A percentile compares a stretch with the other conserved stretches of the same genome.
These are phyloP conservation scores for Mythimna loreyi DNA, from an alignment of 2,888 invertebrate species.

Conservation along the genomic window DNA sequence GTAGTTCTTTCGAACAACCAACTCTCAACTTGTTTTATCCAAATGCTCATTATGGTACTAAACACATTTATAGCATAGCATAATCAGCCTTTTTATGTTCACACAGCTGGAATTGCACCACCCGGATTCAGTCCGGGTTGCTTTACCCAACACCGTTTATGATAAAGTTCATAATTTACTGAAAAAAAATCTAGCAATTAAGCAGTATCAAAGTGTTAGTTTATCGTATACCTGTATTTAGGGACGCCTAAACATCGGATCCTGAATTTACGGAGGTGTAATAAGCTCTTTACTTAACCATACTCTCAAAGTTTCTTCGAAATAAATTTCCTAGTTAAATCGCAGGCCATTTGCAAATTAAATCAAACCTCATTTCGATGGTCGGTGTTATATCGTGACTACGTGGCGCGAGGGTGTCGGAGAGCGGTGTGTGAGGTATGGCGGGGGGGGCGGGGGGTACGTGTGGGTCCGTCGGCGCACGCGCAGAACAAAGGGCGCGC, in stretches of 20 bases:
- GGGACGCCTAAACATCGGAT: too few relatives aligned
- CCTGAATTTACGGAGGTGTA: too few relatives aligned
- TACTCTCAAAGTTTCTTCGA: constrained; percentile 2
- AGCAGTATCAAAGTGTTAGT: background rate
- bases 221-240: too few relatives aligned
- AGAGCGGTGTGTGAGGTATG: constrained; percentile 39
- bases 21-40: too few relatives aligned
- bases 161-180: background rate
- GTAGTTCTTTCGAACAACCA: too few relatives aligned
- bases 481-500: constrained; percentile 90
- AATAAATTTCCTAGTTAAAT: constrained; percentile 25
- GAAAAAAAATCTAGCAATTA: background rate
- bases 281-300: background rate
- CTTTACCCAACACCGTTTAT: background rate
- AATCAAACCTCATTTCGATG: constrained; percentile 54
- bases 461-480: constrained; percentile 78
- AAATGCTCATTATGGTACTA: too few relatives aligned
- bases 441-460: constrained; percentile 45
- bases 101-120: too few relatives aligned
- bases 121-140: too few relatives aligned
- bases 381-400: constrained; percentile 53
- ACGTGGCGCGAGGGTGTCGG: constrained; percentile 53
- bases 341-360: constrained; percentile 52
- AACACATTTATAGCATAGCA: too few relatives aligned
- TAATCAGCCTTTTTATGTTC: too few relatives aligned